Base-by-base conservation (phyloP, 2,888 invertebrate species). In the Metellina segmentata region DNA sequence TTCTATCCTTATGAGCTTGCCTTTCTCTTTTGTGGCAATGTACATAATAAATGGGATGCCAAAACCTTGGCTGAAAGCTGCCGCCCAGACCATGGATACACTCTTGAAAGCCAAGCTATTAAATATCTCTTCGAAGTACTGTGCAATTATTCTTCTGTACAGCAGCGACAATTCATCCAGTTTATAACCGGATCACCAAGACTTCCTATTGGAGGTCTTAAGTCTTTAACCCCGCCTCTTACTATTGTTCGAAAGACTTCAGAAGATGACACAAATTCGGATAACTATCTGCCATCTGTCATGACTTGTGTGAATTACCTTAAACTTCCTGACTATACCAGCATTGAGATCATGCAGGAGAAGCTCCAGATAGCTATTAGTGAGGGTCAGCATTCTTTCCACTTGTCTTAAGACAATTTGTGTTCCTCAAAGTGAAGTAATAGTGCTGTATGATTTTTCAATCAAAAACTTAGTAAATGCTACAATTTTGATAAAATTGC, bases 241-340 rank as follows among this genome's bases (percentile, higher is more conserved):
- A 99, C 99, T 89, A 98, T 99, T 95, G 99, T 99, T 90, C 97
- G 98, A 93, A 99, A 99, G 96, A 98, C 98, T 81, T 96, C 99
- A 94, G 99, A 99, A 95, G 96, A 97, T 79, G 97, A 97, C 93
- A 97, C 98, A 96, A 98, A 98, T 96, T 97, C 98, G 79, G 99
- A 99, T 96, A 97, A 98, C 96, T 99, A 98, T 96, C 96, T 99
- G 95, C 99, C 99, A 94, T 99, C 99, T 94, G 99, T 99, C 95
- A 99, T 99, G 99, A 99, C 99, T 92, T 99, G 99, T 96, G 99
- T 99, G 94, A 99, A 99, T 97, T 99, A 99, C 96, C 97, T 99
- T 95, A 99, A 99, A 96, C 97, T 99, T 95, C 99, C 99, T 75
- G 99, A 99, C 96, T 99, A 99, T 96, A 97, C 98, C 93, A 97